These are phyloP conservation scores for Crenuchus spilurus DNA, from an alignment of 2,797 vertebrate species.

Conservation along the genomic window DNA sequence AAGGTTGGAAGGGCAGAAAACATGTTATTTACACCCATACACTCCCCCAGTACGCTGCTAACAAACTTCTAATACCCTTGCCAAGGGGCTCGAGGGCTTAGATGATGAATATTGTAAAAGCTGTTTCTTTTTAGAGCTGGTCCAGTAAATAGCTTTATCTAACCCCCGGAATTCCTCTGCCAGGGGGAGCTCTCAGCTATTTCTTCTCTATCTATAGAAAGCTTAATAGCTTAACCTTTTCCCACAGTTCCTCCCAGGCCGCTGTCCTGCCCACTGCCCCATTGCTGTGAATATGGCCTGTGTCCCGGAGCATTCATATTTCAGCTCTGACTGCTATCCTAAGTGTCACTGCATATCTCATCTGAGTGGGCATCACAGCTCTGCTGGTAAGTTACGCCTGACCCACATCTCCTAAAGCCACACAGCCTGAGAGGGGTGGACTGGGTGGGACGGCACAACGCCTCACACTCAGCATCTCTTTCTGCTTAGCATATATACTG, in stretches of 20 bases:
- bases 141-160: not conserved
- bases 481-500: constrained; percentile 48
- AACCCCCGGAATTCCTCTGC: not conserved
- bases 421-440: constrained; percentile 47
- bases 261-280: not conserved
- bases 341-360: constrained; percentile 73
- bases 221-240: constrained; percentile 2
- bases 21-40: constrained; percentile 25
- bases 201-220: not conserved
- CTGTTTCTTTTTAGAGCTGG: not conserved
- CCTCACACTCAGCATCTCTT: constrained; percentile 50
- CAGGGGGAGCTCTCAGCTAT: not conserved
- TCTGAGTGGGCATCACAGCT: constrained; percentile 65
- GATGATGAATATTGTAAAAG: constrained; percentile 30
- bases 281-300: constrained; percentile 63
- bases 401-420: constrained; percentile 70
- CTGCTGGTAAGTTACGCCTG: constrained; percentile 69
- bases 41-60: not conserved
- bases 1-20: constrained; percentile 47
- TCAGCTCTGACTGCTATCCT: constrained; percentile 69
- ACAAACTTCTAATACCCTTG: constrained; percentile 29
- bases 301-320: constrained; percentile 78
- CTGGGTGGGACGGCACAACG: constrained; percentile 38
- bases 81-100: constrained; percentile 5
- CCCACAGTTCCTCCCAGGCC: not conserved